phyloP scores from a whole-genome alignment of 2,888 invertebrate genomes.

The Dicyrtomina minuta region DNA sequence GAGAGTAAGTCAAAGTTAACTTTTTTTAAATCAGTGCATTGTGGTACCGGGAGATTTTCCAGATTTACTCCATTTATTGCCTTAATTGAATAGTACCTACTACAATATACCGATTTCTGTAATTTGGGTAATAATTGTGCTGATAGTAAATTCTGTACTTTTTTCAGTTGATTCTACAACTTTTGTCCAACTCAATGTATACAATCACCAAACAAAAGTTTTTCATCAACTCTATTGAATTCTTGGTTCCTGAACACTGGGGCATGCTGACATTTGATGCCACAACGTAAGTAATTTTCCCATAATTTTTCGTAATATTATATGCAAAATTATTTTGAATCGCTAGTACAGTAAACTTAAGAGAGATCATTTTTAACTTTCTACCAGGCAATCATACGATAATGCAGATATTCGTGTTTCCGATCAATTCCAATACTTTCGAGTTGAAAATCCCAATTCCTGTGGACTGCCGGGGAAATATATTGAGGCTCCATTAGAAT shows the following conservation, averaged over 20 bases:
- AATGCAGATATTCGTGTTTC: slow-evolving; percentile 43
- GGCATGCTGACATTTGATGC: slow-evolving; percentile 25
- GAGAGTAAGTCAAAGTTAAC: slow-evolving; percentile 11
- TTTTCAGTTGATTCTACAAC: slow-evolving; percentile 36
- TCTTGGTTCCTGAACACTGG: slow-evolving; percentile 48
- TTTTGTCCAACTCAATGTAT: slow-evolving; percentile 39
- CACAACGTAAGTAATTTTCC: slow-evolving; percentile 35
- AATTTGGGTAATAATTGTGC: too few relatives aligned
- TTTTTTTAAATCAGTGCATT: not conserved
- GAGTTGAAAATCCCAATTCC: slow-evolving; percentile 45
- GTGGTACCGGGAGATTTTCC: too few relatives aligned
- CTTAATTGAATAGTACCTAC: not conserved
- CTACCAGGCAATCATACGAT: slow-evolving; percentile 37
- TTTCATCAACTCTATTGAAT: slow-evolving; percentile 44
- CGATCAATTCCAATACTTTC: slow-evolving; percentile 18
- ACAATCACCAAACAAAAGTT: slow-evolving; percentile 38
- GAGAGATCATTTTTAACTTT: too few relatives aligned
- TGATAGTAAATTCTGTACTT: slow-evolving; percentile 15
- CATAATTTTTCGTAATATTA: not conserved
- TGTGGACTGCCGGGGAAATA: slow-evolving; percentile 45
- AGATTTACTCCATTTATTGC: not conserved
- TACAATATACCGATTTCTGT: not conserved
- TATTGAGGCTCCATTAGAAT: slow-evolving; percentile 43
- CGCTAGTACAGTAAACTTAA: too few relatives aligned
- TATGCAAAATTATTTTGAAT: too few relatives aligned